Evolutionary conservation across 2,888 invertebrate species (phyloP), one percentile per base, ranked within the genome.

Genomic region (Meteorus colon): DNA sequence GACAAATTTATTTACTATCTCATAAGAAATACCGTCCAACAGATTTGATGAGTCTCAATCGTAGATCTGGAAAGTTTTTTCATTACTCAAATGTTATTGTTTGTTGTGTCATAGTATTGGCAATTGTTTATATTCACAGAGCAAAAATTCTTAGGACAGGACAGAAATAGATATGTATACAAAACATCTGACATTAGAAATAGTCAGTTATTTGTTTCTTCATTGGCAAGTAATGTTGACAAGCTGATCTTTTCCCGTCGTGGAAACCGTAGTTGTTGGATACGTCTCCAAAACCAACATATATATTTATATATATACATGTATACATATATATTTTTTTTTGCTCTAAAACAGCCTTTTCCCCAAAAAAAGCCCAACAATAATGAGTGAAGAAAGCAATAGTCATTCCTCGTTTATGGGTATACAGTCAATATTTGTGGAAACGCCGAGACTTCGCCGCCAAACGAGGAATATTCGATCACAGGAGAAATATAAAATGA

Each of bases 241-340:
- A 71, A 75, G 67, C 72, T 78, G 82, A 78, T 80, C 81, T 81
- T 81, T 80, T 71, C 76, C 73, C 59, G 80, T 81, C 81, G 82
- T 82, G 79, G 82, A 83, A 82, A 83, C 82, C 75, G 81, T 83
- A 81, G 81, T 82, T 82, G 81, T 78, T 78, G 82, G 83, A 80
- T 81, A 83, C 82, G 74, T 24, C 19, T 37, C 4, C 3, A 12
- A 78, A 75, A 24, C 74, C 65, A 29, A 24, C 31, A 34, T 16
- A 14, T 16, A 41, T 8, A 12, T n/a, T n/a, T 12, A 41, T 12
- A 41, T 10, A 41, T 12, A 12, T 12, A 41, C 8, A 41, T 29
- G 12, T 60, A 34, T 51, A 31, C n/a, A n/a, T n/a, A n/a, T n/a
- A n/a, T n/a, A n/a, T n/a, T n/a, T n/a, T 67, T 8, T 12, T 5